These are phyloP conservation scores for Drosophila mauritiana DNA, from an alignment of 1,140 invertebrate species.

Conservation along the genomic window DNA sequence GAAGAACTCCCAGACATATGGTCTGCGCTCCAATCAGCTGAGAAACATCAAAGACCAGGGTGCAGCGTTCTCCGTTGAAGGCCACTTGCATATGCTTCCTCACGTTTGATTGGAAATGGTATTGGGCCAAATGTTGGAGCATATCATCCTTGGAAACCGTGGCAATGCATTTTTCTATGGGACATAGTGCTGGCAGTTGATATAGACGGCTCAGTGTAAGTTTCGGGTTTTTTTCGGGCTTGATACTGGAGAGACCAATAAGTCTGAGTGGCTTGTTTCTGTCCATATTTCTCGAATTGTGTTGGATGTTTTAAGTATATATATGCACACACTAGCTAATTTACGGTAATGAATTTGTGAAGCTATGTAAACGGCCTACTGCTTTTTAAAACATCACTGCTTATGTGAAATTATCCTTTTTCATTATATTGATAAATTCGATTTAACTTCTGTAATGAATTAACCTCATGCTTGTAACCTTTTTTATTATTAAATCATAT, in stretches of 20 bases:
- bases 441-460: background rate
- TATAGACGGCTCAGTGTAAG: background rate
- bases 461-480: background rate
- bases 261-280: background rate
- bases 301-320: no score
- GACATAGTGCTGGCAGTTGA: background rate
- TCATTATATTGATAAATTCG: background rate
- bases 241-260: background rate
- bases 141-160: background rate
- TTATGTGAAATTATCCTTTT: conserved; percentile 2
- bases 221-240: background rate
- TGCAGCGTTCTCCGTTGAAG: background rate
- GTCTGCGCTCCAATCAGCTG: background rate
- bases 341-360: background rate
- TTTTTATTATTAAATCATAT: background rate
- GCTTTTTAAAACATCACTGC: background rate
- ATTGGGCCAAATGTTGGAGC: background rate
- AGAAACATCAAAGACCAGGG: background rate
- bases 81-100: background rate
- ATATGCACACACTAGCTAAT: no score
- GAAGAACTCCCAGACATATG: background rate
- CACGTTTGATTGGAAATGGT: background rate
- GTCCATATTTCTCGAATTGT: background rate
- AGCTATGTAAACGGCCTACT: background rate
- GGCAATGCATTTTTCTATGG: background rate